phyloP scores from a whole-genome alignment of 2,113 vertebrate species.

The Tyto alba region DNA sequence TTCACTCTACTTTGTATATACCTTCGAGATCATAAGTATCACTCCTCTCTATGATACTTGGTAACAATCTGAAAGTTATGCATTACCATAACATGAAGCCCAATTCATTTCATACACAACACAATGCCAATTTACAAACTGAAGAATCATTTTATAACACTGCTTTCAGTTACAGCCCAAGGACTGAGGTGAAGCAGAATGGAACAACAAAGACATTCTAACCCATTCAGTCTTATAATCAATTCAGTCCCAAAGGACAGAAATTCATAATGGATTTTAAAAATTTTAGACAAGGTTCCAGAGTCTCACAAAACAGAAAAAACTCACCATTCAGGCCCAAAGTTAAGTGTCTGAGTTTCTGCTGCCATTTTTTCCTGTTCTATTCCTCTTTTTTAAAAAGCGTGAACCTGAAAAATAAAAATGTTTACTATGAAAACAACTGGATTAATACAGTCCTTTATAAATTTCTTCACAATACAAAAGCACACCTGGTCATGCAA shows the following conservation, averaged over 20 bases:
- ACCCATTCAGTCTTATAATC: not conserved
- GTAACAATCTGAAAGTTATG: not conserved
- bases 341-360: slow-evolving; percentile 99
- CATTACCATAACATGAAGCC: not conserved
- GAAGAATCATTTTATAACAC: not conserved
- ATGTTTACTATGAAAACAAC: not conserved
- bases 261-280: not conserved
- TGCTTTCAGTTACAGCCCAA: not conserved
- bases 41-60: not conserved
- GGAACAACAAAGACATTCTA: not conserved
- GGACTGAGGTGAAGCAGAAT: not conserved
- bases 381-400: slow-evolving; percentile 71
- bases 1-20: not conserved
- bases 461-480: not conserved
- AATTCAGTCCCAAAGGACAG: not conserved
- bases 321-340: slow-evolving; percentile 98
- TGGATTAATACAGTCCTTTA: not conserved
- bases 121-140: not conserved
- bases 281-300: not conserved
- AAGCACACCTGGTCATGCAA: not conserved
- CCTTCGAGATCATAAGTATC: not conserved
- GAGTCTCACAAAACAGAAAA: not conserved
- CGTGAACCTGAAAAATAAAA: slow-evolving; percentile 75
- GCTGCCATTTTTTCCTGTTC: slow-evolving; percentile 84
- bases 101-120: not conserved